Base-by-base conservation (phyloP, 2,797 vertebrate genomes). In the Orientallactaga sibirica region DNA sequence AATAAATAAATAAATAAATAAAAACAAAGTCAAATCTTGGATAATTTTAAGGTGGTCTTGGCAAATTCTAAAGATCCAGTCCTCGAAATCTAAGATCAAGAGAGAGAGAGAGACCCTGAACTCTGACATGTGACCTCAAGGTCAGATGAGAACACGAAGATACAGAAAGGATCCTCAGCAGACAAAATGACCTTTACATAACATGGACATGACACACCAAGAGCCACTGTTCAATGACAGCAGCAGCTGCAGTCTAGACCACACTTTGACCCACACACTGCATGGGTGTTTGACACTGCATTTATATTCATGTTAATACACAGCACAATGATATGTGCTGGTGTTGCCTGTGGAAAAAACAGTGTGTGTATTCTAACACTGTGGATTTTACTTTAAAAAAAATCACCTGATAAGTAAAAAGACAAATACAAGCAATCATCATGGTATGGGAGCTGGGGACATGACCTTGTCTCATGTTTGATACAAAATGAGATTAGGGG, bases 221-320 rank as follows among this genome's bases (percentile, higher is more conserved):
- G 2, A 12, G 1, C 75, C 43, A 27, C 4, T 0, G 4, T 18
- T 25, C 67, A 15, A 4, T 41, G 29, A 58, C 14, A 33, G n/a
- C n/a, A 55, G 10, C 12, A 15, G 74, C 22, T 7, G 1, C 2
- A 33, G n/a, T n/a, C 66, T 3, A 33, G 43, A 33, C 61, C 25
- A n/a, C 19, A 67, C 24, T 27, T 18, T 58, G 2, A 73, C n/a
- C 33, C 9, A 20, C 6, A 7, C 9, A 33, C 43, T 14, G 9
- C 37, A 61, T 33, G 64, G 24, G 19, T 16, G 18, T 33, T 4
- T 73, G 15, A 58, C 20, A 66, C 74, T 29, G 2, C 20, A 25
- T 2, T 12, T 20, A n/a, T 4, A 58, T 58, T 16, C 55, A 58
- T 58, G 55, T 16, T 11, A 43, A 76, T 9, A 82, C 70, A 52